A percentile compares a stretch with the other conserved stretches of the same genome.
These are phyloP conservation scores for Drepana arcuata DNA, from an alignment of 1,140 invertebrate genomes.

Conservation along the genomic window DNA sequence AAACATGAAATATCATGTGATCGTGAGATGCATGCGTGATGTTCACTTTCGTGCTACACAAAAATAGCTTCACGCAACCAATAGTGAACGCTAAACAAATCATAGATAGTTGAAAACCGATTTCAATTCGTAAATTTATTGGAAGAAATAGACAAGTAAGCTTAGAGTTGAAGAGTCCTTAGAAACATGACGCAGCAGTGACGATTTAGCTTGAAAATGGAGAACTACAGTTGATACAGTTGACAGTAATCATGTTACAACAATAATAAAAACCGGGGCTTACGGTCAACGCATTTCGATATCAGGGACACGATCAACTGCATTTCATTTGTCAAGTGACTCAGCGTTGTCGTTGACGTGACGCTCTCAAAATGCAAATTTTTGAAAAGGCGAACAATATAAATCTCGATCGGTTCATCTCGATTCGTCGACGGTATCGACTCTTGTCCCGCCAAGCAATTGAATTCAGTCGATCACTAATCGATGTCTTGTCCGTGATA, in stretches of 20 bases:
- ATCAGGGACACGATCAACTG: slow-evolving; percentile 55
- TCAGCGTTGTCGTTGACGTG: slow-evolving; percentile 67
- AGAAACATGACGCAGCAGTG: slow-evolving; percentile 22
- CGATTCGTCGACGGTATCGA: slow-evolving; percentile 61
- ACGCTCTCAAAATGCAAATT: slow-evolving; percentile 71
- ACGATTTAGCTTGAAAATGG: slow-evolving; percentile 19
- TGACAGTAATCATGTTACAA: slow-evolving; percentile 69
- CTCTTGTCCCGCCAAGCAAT: slow-evolving; percentile 64
- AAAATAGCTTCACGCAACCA: slow-evolving; percentile 24
- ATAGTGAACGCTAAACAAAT: slow-evolving; percentile 24
- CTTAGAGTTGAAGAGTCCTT: too few species aligned
- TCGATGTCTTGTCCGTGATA: slow-evolving; percentile 71
- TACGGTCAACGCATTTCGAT: slow-evolving; percentile 64
- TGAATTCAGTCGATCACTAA: slow-evolving; percentile 72
- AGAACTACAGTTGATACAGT: slow-evolving; percentile 31
- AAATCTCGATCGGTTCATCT: slow-evolving; percentile 55
- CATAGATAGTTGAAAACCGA: slow-evolving; percentile 20
- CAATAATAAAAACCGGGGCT: slow-evolving; percentile 60
- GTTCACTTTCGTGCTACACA: slow-evolving; percentile 29
- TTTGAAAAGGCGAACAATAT: slow-evolving; percentile 67
- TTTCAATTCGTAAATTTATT: slow-evolving; percentile 10
- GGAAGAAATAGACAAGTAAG: too few species aligned
- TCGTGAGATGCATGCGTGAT: slow-evolving; percentile 46
- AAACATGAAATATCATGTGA: slow-evolving; percentile 53
- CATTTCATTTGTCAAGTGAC: slow-evolving; percentile 68